Base-by-base conservation (phyloP, 1,140 invertebrate genomes). In the Pseudomyrmex gracilis region DNA sequence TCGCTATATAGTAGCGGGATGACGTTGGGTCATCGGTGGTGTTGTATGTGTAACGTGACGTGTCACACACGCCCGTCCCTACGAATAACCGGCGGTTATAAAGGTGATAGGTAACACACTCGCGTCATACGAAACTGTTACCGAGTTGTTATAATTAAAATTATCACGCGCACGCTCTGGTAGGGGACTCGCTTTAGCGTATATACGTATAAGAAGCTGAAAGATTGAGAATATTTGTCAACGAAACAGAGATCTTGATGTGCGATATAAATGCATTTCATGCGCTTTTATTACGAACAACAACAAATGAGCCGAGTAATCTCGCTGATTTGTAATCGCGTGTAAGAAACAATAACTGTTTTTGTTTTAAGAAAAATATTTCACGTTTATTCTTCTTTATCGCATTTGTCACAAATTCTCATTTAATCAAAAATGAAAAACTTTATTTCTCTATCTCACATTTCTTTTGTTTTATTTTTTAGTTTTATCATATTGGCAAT, bases 111-210 rank as follows among this genome's bases (percentile, higher is more conserved):
- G 78, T 82, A 82, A 82, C 78, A 61, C 43, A 47, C 8, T 61
- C 82, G 82, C 87, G 86, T 84, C 84, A 89, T 13, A 68, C 64
- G 24, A 53, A 73, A 63, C 67, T 84, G 34, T 74, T 84, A 60
- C 53, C 51, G 66, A 71, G 70, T 73, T 74, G 70, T 53, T 82
- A 85, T 85, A 73, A 74, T 83, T 83, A 83, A 34, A 34, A 34
- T 34, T 34, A 34, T 34, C 34, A 74, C 63, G 82, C 43, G 61
- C 66, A 58, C n/a, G 71, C 34, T 55, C n/a, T 24, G 12, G 12
- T 55, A 66, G 43, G 24, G 43, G 24, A 61, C 15, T 5, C 47
- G 43, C 13, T 9, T 15, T 61, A 34, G 34, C 4, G 20, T n/a
- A n/a, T n/a, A 63, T n/a, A 22, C 53, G 45, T 22, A 22, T 22